Evolutionary conservation across 2,888 invertebrate species (phyloP), one percentile per base, ranked within the genome.

Genomic region (Entomobrya multifasciata): DNA sequence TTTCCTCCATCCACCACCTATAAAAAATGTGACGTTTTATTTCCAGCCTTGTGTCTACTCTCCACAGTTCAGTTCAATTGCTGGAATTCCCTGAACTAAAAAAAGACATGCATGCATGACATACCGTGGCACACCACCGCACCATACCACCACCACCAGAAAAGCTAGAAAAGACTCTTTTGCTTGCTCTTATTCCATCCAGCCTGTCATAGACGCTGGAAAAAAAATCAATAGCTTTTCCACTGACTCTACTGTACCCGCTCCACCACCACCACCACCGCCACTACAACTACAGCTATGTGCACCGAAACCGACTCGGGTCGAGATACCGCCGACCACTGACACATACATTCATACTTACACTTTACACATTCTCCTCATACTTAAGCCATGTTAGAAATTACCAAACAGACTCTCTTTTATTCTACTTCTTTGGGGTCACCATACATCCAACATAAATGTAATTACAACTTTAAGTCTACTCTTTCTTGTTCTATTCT

Each of bases 141-240:
- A n/a, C 49, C 4, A 49, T n/a, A 49, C 13, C 13, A 5, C n/a
- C n/a, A 62, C 55, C 36, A 36, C 5, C 5, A 41, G 3, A 70
- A 17, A 44, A 52, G 27, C 30, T 6, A 8, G n/a, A 44, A 41
- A 20, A 67, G 44, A 49, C 67, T n/a, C n/a, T n/a, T n/a, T n/a
- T n/a, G n/a, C n/a, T n/a, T 17, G 60, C 47, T 22, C 74, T 17
- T 52, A 27, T 30, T 30, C 57, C 57, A 57, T 10, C 62, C 27
- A 62, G 62, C 62, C 13, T 22, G 47, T 11, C 17, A n/a, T 27
- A 25, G 15, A 30, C 13, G 15, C 17, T 49, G 52, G 30, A 82
- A 80, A 80, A 82, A 82, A 80, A 82, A 82, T 82, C 82, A 82
- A 82, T 82, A 82, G 20, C 72, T 70, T 20, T 70, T 52, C 36